phyloP scores from a whole-genome alignment of 53 echinoderm and acorn worm species.

The Astropecten irregularis region DNA sequence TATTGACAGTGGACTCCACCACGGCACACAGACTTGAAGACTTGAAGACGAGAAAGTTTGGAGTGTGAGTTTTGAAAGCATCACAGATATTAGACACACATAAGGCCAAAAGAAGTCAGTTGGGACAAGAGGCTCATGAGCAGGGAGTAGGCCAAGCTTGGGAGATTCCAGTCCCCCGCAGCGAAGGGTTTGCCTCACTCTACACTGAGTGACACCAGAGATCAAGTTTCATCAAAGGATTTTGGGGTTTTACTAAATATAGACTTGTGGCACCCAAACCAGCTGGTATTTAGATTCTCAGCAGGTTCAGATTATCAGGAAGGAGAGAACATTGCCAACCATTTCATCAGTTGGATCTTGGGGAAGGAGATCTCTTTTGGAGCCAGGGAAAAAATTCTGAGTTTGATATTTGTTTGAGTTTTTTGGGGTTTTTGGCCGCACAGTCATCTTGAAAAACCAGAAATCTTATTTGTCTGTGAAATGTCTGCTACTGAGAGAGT shows the following conservation, averaged over 20 bases:
- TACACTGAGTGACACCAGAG: neutral
- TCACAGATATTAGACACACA: neutral
- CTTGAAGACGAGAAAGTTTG: neutral
- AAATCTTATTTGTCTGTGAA: too few relatives aligned
- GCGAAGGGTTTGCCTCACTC: neutral
- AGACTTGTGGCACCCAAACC: slow-evolving; percentile 3
- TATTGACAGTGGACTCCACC: neutral
- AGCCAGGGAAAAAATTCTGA: too few relatives aligned
- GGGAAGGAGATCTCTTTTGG: too few relatives aligned
- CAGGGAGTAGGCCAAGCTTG: neutral
- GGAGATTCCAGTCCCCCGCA: neutral
- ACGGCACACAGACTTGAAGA: neutral
- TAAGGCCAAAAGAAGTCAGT: too few relatives aligned
- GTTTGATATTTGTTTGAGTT: too few relatives aligned
- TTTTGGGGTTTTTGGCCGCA: too few relatives aligned
- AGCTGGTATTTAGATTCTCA: neutral
- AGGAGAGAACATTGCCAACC: neutral
- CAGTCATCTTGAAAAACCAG: too few relatives aligned
- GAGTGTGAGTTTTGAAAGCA: neutral
- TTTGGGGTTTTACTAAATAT: neutral
- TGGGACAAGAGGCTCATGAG: neutral
- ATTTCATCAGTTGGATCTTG: too few relatives aligned
- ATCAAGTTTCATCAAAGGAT: neutral
- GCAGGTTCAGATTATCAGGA: neutral
- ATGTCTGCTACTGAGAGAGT: slow-evolving; percentile 49